A percentile compares a stretch with the other conserved stretches of the same genome.
Conservation (phyloP, 2,797 vertebrate genomes). For the Apogon hyalosoma region DNA sequence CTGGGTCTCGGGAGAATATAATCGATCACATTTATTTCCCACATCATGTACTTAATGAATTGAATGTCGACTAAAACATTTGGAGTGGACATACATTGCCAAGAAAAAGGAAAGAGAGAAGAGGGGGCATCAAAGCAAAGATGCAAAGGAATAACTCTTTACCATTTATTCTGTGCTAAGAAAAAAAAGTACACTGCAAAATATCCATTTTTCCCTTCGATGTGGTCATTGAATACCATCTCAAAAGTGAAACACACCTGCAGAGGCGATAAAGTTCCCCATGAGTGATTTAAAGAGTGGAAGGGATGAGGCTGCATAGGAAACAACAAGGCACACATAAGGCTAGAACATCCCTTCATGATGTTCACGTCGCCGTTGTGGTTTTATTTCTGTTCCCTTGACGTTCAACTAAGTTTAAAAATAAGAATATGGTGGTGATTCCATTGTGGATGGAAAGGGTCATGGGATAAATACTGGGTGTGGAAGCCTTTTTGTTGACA, state of each 20-base stretch:
- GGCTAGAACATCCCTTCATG: neutral
- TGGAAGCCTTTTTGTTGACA: too few species aligned
- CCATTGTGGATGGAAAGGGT: neutral
- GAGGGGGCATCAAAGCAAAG: neutral
- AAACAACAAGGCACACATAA: slow-evolving; percentile 58
- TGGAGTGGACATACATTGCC: slow-evolving; percentile 32
- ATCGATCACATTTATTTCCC: too few species aligned
- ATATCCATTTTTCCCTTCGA: neutral
- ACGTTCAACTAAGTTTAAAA: neutral
- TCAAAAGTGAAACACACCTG: slow-evolving; percentile 1
- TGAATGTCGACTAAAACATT: slow-evolving; percentile 46
- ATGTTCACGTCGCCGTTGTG: neutral
- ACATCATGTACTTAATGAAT: slow-evolving; percentile 20
- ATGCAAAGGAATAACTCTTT: slow-evolving; percentile 1
- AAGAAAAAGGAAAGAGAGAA: neutral
- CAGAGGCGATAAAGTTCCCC: neutral
- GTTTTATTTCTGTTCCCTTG: neutral
- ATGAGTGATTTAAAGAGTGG: neutral
- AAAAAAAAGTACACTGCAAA: slow-evolving; percentile 42
- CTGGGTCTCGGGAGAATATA: too few species aligned
- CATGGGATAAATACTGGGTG: too few species aligned
- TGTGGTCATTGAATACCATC: slow-evolving; percentile 6
- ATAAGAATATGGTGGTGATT: neutral
- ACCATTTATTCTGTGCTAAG: neutral
- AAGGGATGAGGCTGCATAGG: slow-evolving; percentile 38